Evolutionary conservation across 2,113 vertebrate species (phyloP).

Genomic region (Hyperoodon ampullatus): DNA sequence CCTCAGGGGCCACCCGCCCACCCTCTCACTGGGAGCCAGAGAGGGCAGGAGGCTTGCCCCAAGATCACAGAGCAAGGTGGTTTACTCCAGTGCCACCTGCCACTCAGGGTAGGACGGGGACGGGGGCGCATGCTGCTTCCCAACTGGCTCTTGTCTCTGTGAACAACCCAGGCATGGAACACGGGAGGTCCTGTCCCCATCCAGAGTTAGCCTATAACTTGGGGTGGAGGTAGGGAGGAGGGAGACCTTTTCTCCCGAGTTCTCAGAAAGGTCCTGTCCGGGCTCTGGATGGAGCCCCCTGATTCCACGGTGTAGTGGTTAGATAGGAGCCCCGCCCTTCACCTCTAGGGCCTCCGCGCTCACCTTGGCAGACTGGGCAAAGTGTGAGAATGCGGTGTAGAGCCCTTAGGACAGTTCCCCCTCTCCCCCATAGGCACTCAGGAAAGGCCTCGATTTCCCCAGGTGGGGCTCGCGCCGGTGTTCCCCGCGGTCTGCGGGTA

Average conservation of each 20-base stretch:
- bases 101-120: not conserved
- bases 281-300: not conserved
- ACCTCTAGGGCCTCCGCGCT: not conserved
- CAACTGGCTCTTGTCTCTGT: not conserved
- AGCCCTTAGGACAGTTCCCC: not conserved
- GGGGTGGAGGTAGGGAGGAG: no score
- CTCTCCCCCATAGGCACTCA: not conserved
- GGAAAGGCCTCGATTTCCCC: not conserved
- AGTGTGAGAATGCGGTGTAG: not conserved
- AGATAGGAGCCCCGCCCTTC: not conserved
- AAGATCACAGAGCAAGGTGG: not conserved
- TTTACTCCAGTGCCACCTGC: not conserved
- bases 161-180: not conserved
- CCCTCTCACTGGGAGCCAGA: not conserved
- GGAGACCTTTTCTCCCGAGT: not conserved
- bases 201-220: not conserved
- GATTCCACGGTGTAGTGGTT: not conserved
- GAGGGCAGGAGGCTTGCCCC: not conserved
- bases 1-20: not conserved
- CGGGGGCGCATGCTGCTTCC: not conserved
- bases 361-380: not conserved
- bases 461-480: not conserved
- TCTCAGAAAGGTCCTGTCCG: not conserved
- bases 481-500: not conserved
- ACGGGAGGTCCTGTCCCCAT: no score